Percentiles rank a stretch among this genome's conserved stretches.
Conservation (phyloP, 2,888 invertebrate species). For the Leucophora obtusa region DNA sequence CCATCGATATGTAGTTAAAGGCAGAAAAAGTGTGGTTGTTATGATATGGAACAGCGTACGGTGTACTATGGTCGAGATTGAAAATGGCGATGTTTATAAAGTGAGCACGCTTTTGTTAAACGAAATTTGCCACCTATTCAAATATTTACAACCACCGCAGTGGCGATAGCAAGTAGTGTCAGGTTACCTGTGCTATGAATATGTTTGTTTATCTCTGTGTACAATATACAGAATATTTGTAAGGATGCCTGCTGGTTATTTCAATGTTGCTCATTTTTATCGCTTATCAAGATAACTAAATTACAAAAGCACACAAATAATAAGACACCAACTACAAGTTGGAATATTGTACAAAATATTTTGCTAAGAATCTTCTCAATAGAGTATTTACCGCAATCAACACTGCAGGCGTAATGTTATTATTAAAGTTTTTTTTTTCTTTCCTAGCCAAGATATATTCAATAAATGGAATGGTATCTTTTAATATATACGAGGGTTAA, state of each 20-base stretch:
- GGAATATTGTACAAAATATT: constrained; percentile 23
- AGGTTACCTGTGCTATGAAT: constrained; percentile 54
- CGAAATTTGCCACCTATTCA: constrained; percentile 61
- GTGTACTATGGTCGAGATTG: neutral
- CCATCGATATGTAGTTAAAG: constrained; percentile 15
- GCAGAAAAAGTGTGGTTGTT: neutral
- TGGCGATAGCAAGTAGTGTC: constrained; percentile 59
- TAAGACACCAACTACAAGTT: constrained; percentile 46
- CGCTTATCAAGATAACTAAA: constrained; percentile 64
- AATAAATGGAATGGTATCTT: constrained; percentile 17
- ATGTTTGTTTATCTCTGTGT: constrained; percentile 25
- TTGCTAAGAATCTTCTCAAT: constrained; percentile 41
- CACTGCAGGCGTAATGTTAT: constrained; percentile 61
- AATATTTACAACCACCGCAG: constrained; percentile 60
- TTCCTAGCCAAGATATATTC: constrained; percentile 8
- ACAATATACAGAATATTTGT: constrained; percentile 7
- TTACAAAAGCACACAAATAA: constrained; percentile 62
- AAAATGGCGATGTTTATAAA: constrained; percentile 32
- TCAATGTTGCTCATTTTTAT: constrained; percentile 63
- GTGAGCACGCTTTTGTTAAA: constrained; percentile 56
- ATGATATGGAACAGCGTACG: neutral
- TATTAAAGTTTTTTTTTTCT: constrained; percentile 46
- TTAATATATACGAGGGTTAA: no score
- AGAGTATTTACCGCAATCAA: constrained; percentile 59
- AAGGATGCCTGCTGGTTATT: constrained; percentile 59